Conservation (phyloP, 2,113 vertebrate genomes). For the Eulemur macaco region DNA sequence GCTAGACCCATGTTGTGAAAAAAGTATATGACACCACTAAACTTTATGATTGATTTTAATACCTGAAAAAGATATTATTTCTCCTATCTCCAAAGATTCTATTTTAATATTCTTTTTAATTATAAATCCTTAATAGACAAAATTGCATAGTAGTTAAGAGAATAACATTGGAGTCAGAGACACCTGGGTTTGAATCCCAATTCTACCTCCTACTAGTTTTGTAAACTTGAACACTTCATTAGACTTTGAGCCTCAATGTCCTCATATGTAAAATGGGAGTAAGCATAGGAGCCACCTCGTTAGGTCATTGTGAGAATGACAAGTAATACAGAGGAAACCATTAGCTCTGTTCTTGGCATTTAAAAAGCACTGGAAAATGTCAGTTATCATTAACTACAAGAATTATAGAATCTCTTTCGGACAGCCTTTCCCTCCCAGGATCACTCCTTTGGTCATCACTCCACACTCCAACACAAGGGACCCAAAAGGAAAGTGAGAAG, state of each 20-base stretch:
- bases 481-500: background rate
- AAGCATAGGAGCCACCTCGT: background rate
- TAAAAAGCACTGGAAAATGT: background rate
- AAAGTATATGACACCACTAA: background rate
- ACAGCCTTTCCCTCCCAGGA: background rate
- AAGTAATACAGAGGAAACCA: background rate
- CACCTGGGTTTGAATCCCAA: background rate
- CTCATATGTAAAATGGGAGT: background rate
- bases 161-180: background rate
- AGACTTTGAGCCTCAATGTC: background rate
- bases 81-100: background rate
- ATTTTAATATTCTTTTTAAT: conserved; percentile 64
- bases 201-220: background rate
- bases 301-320: background rate
- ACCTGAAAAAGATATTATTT: conserved; percentile 12
- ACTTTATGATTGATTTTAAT: conserved; percentile 30
- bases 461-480: background rate
- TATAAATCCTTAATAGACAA: conserved; percentile 32
- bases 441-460: background rate
- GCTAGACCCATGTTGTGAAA: background rate
- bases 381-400: background rate
- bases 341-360: background rate
- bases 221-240: background rate
- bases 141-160: background rate
- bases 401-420: background rate